phyloP scores from a whole-genome alignment of 2,113 vertebrate species.

The Gymnarchus niloticus region DNA sequence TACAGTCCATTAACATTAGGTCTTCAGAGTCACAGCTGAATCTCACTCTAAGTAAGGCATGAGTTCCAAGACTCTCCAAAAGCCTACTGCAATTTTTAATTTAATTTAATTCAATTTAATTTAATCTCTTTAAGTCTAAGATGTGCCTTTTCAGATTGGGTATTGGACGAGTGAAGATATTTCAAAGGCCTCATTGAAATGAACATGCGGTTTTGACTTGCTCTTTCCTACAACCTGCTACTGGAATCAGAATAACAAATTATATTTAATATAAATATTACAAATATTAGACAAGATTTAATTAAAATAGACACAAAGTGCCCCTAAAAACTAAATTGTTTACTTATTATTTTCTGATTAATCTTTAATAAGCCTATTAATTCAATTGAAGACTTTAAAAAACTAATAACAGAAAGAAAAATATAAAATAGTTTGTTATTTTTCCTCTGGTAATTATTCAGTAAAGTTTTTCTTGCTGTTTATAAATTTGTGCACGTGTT shows the following conservation, averaged over 20 bases:
- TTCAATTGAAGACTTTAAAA: neutral
- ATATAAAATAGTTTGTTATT: neutral
- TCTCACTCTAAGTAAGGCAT: neutral
- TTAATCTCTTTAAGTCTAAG: no score
- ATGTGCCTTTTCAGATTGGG: neutral
- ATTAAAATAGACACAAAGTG: neutral
- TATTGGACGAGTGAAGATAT: neutral
- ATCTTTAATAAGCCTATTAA: neutral
- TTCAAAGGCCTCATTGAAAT: neutral
- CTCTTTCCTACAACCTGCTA: slow-evolving; percentile 41
- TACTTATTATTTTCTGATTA: neutral
- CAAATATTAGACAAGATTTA: slow-evolving; percentile 40
- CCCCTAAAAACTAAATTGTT: no score
- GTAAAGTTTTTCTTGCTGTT: neutral
- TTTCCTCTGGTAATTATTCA: neutral
- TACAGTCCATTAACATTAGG: neutral
- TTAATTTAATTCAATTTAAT: no score
- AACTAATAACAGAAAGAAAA: no score
- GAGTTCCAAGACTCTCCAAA: neutral
- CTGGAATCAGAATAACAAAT: slow-evolving; percentile 36
- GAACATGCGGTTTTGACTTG: neutral
- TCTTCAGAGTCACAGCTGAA: neutral
- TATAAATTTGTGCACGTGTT: neutral
- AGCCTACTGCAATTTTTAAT: neutral
- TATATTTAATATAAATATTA: slow-evolving; percentile 32